A percentile compares a stretch with the other conserved stretches of the same genome.
These are phyloP conservation scores for Macrochelys suwanniensis DNA, from an alignment of 2,797 vertebrate genomes.

Conservation along the genomic window DNA sequence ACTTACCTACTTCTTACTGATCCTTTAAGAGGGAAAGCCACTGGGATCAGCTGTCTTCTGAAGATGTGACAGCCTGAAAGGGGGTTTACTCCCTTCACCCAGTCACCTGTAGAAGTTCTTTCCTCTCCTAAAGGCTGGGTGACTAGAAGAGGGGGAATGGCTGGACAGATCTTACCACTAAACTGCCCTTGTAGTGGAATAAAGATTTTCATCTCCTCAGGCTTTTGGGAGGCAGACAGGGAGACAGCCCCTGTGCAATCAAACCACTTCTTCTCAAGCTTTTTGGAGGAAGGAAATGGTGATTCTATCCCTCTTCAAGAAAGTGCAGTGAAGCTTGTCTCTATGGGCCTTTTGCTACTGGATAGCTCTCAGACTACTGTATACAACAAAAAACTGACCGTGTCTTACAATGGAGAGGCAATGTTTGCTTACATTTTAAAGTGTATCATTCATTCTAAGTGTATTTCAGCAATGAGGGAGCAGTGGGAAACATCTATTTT, in stretches of 20 bases:
- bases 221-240: not conserved
- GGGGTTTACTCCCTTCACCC: not conserved
- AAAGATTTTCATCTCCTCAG: not conserved
- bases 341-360: not conserved
- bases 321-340: not conserved
- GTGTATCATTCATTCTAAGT: not conserved
- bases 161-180: not conserved
- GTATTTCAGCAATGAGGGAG: rapidly evolving
- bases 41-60: not conserved
- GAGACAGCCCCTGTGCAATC: rapidly evolving
- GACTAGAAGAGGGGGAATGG: not conserved
- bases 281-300: not conserved
- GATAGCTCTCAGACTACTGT: not conserved
- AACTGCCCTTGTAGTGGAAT: not conserved
- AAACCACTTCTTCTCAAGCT: not conserved
- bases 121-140: not conserved
- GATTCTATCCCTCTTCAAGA: not conserved
- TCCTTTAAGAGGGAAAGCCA: not conserved
- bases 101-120: not conserved
- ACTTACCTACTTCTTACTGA: not conserved
- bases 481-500: not conserved
- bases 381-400: not conserved
- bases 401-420: not conserved
- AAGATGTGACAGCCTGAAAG: not conserved
- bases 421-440: not conserved